Evolutionary conservation across 2,888 invertebrate genomes (phyloP), one percentile per base, ranked within the genome.

Genomic region (Leistus spinibarbis): DNA sequence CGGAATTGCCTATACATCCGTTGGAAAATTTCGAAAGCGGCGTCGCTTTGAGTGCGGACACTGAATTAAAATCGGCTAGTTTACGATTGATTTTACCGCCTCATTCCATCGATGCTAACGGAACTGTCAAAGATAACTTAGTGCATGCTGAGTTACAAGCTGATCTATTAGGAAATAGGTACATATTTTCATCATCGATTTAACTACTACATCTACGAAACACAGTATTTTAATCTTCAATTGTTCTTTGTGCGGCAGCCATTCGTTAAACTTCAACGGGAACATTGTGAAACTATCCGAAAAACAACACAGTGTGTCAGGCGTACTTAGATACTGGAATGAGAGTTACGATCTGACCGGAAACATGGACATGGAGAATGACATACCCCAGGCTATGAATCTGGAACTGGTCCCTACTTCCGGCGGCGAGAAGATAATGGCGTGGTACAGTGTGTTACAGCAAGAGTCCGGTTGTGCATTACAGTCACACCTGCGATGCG

Each of bases 361-460:
- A 19, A 81, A 81, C 16, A 82, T 87, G 10, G 83, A 82, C 71
- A 83, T 87, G 81, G 78, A 81, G 65, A 82, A 84, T 3, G 82
- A 81, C 66, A 81, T 87, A 78, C 87, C 88, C 5, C 80, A 84
- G 10, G 84, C 85, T 78, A 83, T 85, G 65, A 83, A 85, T 20
- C 77, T 88, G 74, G 83, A 85, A 65, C 83, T 88, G 9, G 85
- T 84, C 77, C 86, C 87, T 1, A 82, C 85, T 78, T 81, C 85
- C 7, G 85, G 85, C 2, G 86, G 85, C 20, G 81, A 83, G 24
- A 75, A 69, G 64, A 69, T 75, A 75, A 54, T 63, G 56, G 75
- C 56, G 19, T 53, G 64, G 24, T 75, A 75, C 40, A 68, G 54
- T 76, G 84, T 80, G 81, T 82, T 76, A 80, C 86, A 81, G 73